Evolutionary conservation across 2,797 vertebrate genomes (phyloP).

Genomic region (Melanotaenia parkinsoni): DNA sequence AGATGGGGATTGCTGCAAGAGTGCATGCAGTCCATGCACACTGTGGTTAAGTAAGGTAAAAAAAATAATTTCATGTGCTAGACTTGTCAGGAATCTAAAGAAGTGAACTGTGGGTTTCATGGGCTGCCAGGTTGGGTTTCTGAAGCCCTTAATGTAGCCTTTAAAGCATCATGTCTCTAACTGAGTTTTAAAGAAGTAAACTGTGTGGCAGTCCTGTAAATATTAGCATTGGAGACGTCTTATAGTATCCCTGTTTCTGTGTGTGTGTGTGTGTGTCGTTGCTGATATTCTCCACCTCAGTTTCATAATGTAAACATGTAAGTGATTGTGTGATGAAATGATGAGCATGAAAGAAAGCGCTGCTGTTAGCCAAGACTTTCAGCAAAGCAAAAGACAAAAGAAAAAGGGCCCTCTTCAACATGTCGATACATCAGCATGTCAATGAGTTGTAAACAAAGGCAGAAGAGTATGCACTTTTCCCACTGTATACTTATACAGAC

Average conservation of each 20-base stretch:
- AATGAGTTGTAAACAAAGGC: slow-evolving; percentile 69
- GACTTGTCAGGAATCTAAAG: slow-evolving; percentile 13
- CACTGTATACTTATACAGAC: slow-evolving; percentile 73
- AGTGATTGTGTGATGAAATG: slow-evolving; percentile 22
- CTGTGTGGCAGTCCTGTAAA: slow-evolving; percentile 65
- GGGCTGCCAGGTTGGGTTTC: slow-evolving; percentile 45
- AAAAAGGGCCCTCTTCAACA: slow-evolving; percentile 37
- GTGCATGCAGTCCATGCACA: not conserved
- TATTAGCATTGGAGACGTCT: slow-evolving; percentile 61
- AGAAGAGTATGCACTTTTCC: slow-evolving; percentile 66
- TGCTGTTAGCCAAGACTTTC: slow-evolving; percentile 21
- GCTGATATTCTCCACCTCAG: slow-evolving; percentile 49
- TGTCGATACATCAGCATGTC: slow-evolving; percentile 31
- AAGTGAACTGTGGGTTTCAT: slow-evolving; percentile 26
- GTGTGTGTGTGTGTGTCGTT: slow-evolving; percentile 7
- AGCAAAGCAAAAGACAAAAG: slow-evolving; percentile 21
- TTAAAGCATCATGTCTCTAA: slow-evolving; percentile 58
- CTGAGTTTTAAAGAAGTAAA: slow-evolving; percentile 56
- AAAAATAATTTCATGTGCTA: slow-evolving; percentile 8
- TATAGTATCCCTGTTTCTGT: slow-evolving; percentile 29
- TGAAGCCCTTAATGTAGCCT: slow-evolving; percentile 67
- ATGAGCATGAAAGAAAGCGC: slow-evolving; percentile 19
- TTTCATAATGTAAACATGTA: slow-evolving; percentile 20
- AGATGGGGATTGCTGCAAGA: slow-evolving; percentile 29
- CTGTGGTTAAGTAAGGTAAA: slow-evolving; percentile 34